Percentiles rank a stretch among this genome's conserved stretches.
Evolutionary conservation across 1,140 invertebrate species (phyloP).

Genomic region (Halictus rubicundus): DNA sequence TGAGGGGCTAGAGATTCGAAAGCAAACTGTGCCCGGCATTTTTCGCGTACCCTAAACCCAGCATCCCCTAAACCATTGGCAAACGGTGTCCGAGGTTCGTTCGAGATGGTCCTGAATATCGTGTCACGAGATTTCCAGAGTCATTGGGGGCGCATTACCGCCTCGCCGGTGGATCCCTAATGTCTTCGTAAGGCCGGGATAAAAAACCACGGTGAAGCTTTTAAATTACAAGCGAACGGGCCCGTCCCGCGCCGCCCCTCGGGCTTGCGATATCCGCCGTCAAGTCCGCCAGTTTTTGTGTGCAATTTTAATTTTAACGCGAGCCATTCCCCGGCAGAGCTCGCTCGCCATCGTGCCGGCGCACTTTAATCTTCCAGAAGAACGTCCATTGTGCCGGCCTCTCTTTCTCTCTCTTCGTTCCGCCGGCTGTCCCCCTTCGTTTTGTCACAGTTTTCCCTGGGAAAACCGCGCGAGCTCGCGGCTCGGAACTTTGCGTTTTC

Average conservation of each 20-base stretch:
- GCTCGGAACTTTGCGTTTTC: slow-evolving; percentile 4
- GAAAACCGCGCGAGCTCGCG: not conserved
- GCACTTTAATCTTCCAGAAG: slow-evolving; percentile 70
- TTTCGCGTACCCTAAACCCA: no score
- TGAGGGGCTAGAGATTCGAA: no score
- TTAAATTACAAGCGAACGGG: slow-evolving; percentile 62
- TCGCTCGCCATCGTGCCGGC: slow-evolving; percentile 38
- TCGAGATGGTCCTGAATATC: no score
- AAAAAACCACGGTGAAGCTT: slow-evolving; percentile 58
- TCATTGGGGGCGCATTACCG: not conserved
- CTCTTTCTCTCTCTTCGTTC: not conserved
- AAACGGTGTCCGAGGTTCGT: no score
- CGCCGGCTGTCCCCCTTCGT: not conserved
- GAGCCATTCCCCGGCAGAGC: slow-evolving; percentile 56
- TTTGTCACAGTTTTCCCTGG: not conserved
- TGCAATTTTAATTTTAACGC: slow-evolving; percentile 68
- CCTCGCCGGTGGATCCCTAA: slow-evolving; percentile 31
- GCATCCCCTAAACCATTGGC: no score
- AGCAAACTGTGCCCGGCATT: no score
- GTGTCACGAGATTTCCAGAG: not conserved
- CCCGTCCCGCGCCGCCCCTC: not conserved
- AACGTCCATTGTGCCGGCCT: slow-evolving; percentile 59
- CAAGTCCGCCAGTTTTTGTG: slow-evolving; percentile 51
- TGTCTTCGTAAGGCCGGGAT: slow-evolving; percentile 34
- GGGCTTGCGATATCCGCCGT: not conserved